phyloP scores from a whole-genome alignment of 2,888 invertebrate species.

The Dendrolimus houi region DNA sequence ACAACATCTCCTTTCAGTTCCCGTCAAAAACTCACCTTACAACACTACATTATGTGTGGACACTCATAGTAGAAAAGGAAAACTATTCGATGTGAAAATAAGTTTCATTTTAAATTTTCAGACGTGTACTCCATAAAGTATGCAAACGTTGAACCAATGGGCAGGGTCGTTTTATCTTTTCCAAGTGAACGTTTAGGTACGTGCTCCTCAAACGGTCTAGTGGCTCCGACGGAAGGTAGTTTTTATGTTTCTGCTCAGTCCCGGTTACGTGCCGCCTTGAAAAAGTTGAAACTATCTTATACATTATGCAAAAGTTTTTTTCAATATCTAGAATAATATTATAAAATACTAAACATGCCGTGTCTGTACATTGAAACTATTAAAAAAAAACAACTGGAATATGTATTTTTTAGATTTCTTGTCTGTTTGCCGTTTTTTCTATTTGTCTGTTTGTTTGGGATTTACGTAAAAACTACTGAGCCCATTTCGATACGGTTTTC shows the following conservation, averaged over 20 bases:
- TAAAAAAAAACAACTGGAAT: too few species aligned
- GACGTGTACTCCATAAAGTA: neutral
- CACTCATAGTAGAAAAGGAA: too few species aligned
- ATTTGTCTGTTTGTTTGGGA: too few species aligned
- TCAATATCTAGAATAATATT: slow-evolving; percentile 11
- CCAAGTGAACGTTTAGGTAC: neutral
- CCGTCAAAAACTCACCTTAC: too few species aligned
- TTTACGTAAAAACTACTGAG: too few species aligned
- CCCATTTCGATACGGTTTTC: too few species aligned
- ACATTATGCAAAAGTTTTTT: neutral
- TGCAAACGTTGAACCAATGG: slow-evolving; percentile 2
- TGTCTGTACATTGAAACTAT: too few species aligned
- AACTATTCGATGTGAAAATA: slow-evolving; percentile 1
- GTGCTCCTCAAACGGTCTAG: neutral
- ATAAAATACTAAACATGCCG: too few species aligned
- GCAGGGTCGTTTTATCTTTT: neutral
- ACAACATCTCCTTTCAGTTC: too few species aligned
- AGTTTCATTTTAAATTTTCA: neutral
- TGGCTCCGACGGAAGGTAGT: slow-evolving; percentile 37
- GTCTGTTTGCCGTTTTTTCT: too few species aligned
- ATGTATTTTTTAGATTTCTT: too few species aligned
- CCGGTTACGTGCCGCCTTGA: neutral
- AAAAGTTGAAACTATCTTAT: neutral
- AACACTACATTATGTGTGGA: too few species aligned
- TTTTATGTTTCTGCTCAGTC: slow-evolving; percentile 25